phyloP scores from a whole-genome alignment of 2,888 invertebrate genomes.

The Craniophora ligustri region DNA sequence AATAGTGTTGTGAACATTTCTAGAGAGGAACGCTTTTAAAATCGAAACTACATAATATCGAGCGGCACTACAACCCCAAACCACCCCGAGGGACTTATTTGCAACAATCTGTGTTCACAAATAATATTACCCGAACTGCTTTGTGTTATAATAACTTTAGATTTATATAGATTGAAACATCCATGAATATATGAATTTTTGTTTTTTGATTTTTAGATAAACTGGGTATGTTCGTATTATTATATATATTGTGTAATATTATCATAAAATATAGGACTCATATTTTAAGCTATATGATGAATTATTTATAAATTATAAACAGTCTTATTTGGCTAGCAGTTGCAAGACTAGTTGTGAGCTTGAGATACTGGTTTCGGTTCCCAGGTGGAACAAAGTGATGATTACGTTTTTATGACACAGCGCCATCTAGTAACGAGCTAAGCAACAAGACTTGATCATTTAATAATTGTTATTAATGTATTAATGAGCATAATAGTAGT shows the following conservation, averaged over 20 bases:
- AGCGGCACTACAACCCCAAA: conserved; percentile 52
- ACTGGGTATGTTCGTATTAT: background rate
- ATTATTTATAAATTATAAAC: no score
- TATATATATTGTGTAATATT: background rate
- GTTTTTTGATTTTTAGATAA: background rate
- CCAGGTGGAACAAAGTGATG: no score
- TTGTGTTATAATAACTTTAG: conserved; percentile 52
- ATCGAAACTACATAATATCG: conserved; percentile 60
- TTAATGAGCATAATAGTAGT: no score
- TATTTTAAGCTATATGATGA: no score
- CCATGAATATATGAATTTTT: conserved; percentile 24
- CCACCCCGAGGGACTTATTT: conserved; percentile 67
- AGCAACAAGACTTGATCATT: no score
- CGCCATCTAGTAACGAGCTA: no score
- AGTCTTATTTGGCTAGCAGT: no score
- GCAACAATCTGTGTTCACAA: conserved; percentile 72
- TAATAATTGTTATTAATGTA: no score
- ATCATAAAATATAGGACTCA: no score
- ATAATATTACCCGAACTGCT: conserved; percentile 66
- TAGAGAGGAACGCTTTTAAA: conserved; percentile 50
- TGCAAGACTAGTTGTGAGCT: no score
- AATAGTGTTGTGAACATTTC: conserved; percentile 34
- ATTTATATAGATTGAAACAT: conserved; percentile 44
- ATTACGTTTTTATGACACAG: no score
- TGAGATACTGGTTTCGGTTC: no score